Evolutionary conservation across 2,113 vertebrate genomes (phyloP).

Genomic region (Mobula birostris): DNA sequence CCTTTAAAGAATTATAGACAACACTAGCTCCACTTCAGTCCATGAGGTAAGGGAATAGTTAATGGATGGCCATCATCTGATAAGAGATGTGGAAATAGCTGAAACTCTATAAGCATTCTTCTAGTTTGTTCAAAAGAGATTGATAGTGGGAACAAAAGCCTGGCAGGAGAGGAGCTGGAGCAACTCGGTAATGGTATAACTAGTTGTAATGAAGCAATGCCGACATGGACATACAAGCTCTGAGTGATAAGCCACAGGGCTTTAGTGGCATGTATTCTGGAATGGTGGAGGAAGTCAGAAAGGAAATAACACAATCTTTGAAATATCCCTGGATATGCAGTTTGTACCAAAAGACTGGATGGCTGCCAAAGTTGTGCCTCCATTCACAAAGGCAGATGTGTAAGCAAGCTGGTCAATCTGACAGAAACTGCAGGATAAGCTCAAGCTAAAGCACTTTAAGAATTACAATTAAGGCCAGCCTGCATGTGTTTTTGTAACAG

Average conservation of each 20-base stretch:
- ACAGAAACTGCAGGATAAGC: background rate
- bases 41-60: background rate
- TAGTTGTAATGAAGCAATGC: background rate
- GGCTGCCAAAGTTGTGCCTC: background rate
- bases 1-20: no score
- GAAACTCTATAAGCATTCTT: background rate
- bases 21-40: no score
- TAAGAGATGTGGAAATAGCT: background rate
- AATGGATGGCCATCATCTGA: background rate
- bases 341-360: background rate
- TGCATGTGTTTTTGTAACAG: background rate
- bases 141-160: background rate
- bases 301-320: background rate
- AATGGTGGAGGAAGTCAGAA: background rate
- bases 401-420: background rate
- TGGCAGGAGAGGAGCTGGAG: background rate
- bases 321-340: background rate
- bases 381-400: background rate
- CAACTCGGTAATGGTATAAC: background rate
- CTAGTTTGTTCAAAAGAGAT: background rate
- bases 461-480: background rate
- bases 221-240: background rate
- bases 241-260: background rate
- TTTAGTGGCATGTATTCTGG: background rate
- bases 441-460: background rate